Evolutionary conservation across 2,888 invertebrate genomes (phyloP).

Genomic region (Dioctria linearis): DNA sequence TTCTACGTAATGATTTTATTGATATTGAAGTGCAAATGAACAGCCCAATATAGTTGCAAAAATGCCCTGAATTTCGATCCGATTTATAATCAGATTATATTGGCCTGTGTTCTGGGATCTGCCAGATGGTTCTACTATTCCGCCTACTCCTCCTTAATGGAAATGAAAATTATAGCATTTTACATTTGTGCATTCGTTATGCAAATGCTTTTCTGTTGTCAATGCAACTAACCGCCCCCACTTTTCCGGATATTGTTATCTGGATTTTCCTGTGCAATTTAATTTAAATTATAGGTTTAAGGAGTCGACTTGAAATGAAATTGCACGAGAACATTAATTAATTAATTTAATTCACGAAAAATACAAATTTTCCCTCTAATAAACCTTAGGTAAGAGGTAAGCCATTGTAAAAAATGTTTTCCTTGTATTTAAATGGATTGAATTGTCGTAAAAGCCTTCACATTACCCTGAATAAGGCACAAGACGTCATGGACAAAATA

Average conservation of each 20-base stretch:
- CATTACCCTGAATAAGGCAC: no score
- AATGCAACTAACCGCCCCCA: neutral
- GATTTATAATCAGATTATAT: no score
- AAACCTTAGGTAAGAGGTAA: no score
- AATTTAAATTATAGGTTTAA: neutral
- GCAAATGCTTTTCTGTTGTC: neutral
- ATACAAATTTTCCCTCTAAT: no score
- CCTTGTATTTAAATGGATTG: no score
- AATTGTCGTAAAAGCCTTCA: no score
- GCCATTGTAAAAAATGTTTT: no score
- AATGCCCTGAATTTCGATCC: no score
- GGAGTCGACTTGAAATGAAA: neutral
- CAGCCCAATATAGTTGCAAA: no score
- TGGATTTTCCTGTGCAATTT: neutral
- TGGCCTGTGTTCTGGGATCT: neutral
- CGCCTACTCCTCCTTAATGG: neutral
- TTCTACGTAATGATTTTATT: no score
- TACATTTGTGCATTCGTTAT: neutral
- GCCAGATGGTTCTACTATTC: neutral
- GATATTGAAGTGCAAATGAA: no score
- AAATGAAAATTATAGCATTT: neutral
- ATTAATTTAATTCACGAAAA: neutral
- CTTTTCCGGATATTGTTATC: neutral
- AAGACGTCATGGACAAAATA: no score
- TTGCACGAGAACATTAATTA: neutral